phyloP scores from a whole-genome alignment of 1,140 invertebrate species.

The Caenorhabditis brenneri region DNA sequence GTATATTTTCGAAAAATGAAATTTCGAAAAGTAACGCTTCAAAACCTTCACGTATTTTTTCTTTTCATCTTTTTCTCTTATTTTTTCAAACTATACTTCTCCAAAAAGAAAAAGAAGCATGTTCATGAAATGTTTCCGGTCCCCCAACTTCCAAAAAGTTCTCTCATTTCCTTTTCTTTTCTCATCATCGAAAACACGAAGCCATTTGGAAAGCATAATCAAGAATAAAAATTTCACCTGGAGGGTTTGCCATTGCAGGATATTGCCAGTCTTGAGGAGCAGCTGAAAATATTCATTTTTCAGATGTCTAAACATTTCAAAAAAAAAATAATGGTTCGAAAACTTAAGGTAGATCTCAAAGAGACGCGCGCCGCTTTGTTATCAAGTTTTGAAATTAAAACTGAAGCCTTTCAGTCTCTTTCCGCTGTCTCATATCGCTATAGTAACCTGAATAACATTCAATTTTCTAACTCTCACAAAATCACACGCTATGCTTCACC shows the following conservation, averaged over 20 bases:
- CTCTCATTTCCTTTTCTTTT: background rate
- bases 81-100: too few species aligned
- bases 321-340: background rate
- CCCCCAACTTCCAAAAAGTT: too few species aligned
- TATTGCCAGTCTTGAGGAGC: background rate
- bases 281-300: background rate
- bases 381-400: background rate
- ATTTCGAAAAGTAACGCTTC: too few species aligned
- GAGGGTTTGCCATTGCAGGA: conserved; percentile 15
- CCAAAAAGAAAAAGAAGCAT: too few species aligned
- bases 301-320: background rate
- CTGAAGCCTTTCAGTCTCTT: conserved; percentile 33
- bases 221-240: conserved; percentile 7
- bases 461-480: conserved; percentile 15
- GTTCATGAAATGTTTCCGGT: too few species aligned
- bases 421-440: background rate
- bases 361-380: background rate
- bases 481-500: conserved; percentile 21
- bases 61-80: too few species aligned
- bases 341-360: too few species aligned
- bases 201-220: background rate
- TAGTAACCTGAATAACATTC: conserved; percentile 41
- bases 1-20: too few species aligned
- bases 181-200: background rate
- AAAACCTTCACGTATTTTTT: too few species aligned